A percentile compares a stretch with the other conserved stretches of the same genome.
Evolutionary conservation across 2,797 vertebrate species (phyloP).

Genomic region (Rallus crepitans): DNA sequence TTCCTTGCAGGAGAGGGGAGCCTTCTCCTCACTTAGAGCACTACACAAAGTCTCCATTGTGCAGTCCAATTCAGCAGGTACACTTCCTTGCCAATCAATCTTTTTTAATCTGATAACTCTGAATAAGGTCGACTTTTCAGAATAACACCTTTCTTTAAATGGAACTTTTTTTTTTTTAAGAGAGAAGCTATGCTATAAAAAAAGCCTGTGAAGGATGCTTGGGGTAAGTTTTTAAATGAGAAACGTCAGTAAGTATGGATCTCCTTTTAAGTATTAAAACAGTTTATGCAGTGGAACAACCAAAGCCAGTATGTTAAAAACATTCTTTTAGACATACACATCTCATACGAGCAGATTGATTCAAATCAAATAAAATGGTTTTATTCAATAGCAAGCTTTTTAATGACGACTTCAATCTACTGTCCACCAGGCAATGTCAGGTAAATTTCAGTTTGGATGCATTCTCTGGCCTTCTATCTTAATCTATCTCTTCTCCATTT

Average conservation of each 20-base stretch:
- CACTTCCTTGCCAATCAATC: neutral
- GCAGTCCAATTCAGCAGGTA: neutral
- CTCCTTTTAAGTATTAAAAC: neutral
- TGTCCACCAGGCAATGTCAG: neutral
- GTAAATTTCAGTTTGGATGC: conserved; percentile 28
- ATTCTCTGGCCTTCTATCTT: neutral
- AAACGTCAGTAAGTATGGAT: neutral
- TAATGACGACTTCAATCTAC: neutral
- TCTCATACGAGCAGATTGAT: neutral
- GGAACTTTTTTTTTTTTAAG: neutral
- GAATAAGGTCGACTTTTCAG: neutral
- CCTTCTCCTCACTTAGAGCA: neutral
- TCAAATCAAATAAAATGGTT: neutral
- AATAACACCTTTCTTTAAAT: neutral
- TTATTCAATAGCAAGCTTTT: neutral
- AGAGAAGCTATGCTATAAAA: neutral
- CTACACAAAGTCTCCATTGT: neutral
- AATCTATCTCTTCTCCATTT: neutral
- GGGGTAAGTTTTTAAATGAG: neutral
- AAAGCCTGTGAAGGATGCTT: neutral
- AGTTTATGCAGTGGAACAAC: neutral
- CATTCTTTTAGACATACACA: neutral
- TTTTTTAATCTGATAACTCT: neutral
- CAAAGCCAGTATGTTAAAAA: neutral
- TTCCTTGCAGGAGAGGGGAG: neutral